Conservation (phyloP, 2,888 invertebrate genomes). For the Ormyrus labotus region DNA sequence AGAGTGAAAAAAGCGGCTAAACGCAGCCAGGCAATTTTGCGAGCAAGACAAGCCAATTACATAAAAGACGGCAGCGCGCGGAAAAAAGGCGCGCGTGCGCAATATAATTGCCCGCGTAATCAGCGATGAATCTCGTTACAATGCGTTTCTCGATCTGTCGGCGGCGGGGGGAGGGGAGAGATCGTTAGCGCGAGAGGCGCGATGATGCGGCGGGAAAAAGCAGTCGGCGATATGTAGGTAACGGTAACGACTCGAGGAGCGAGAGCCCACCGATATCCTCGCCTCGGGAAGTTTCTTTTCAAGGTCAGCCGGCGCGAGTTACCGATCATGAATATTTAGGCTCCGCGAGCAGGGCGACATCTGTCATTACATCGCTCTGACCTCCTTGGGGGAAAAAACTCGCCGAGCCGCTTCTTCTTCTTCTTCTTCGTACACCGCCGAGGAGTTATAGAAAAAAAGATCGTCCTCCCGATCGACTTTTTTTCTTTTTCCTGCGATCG, state of each 20-base stretch:
- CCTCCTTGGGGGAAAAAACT: constrained; percentile 41
- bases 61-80: constrained; percentile 6
- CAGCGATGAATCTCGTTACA: neutral
- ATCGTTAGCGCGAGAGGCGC: too few species aligned
- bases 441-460: too few species aligned
- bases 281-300: constrained; percentile 9
- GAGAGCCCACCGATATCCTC: constrained; percentile 3
- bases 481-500: neutral
- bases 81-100: constrained; percentile 13
- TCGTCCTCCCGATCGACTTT: neutral
- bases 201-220: too few species aligned
- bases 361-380: constrained; percentile 25
- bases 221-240: too few species aligned
- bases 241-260: neutral
- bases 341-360: neutral
- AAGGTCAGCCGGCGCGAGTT: constrained; percentile 25
- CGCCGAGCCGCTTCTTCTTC: constrained; percentile 13
- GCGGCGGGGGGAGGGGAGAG: too few species aligned
- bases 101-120: constrained; percentile 24
- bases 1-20: constrained; percentile 12
- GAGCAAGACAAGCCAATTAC: constrained; percentile 9
- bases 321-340: constrained; percentile 24
- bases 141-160: neutral
- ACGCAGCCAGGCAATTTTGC: neutral
- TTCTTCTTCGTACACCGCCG: neutral